Evolutionary conservation across 2,888 invertebrate genomes (phyloP), one percentile per base, ranked within the genome.

Genomic region (Entomobrya proxima): DNA sequence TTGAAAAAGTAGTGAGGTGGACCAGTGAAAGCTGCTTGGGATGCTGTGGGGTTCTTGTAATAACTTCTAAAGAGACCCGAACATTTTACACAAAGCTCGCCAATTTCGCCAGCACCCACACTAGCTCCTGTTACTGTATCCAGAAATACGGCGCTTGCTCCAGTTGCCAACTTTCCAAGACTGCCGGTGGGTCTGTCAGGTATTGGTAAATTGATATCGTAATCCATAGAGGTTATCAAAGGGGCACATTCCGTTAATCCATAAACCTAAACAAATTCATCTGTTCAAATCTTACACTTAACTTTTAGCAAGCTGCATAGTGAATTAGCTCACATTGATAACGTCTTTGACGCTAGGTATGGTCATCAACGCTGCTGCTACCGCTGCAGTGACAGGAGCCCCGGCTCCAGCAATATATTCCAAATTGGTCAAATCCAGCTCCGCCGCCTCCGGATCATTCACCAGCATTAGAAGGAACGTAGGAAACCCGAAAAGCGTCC

Each of bases 31-130:
- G 89, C 55, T 11, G 84, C 50, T 40, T 85, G 55, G 5, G 90
- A 86, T 6, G 88, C 89, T 88, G 85, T 64, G 24, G 83, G 85
- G 47, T 88, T 89, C 5, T 81, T 69, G 11, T 82, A 74, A 44
- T 89, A 90, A 4, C 44, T 24, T 13, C 24, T 21, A 55, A 88
- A 90, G 1, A 83, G 11, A 11, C 55, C 52, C 1, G 74, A 18
- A 11, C 80, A 92, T 61, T 91, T 91, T 3, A 93, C 90, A 87
- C 91, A 92, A 3, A 93, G 88, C 89, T 93, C 93, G 24, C 93
- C 93, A 1, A 90, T 89, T 92, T 92, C 91, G 18, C 90, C 88
- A 84, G 92, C 92, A 0, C 91, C 91, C 0, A 77, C 18, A 1
- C 92, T 89, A 61, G 87, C 85, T 4, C 90, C 90, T 1, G 89